phyloP scores from a whole-genome alignment of 1,140 invertebrate species.

The Drosophila pallidifrons region DNA sequence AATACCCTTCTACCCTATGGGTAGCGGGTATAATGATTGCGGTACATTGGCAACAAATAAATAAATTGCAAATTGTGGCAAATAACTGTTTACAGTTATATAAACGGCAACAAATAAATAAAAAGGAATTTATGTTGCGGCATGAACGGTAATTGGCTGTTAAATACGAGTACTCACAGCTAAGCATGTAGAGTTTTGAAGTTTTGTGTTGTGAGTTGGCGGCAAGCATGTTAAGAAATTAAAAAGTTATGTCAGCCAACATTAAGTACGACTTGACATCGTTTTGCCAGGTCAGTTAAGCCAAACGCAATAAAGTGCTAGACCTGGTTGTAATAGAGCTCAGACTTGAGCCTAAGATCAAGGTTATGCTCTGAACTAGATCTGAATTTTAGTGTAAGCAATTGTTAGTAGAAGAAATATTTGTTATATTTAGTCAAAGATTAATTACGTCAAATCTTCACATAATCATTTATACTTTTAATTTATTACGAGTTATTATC shows the following conservation, averaged over 20 bases:
- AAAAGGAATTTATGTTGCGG: slow-evolving; percentile 1
- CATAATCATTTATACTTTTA: too few species aligned
- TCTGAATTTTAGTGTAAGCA: background rate
- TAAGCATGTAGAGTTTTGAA: background rate
- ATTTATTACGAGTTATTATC: too few species aligned
- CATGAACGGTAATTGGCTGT: slow-evolving; percentile 21
- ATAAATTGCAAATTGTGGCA: slow-evolving; percentile 76
- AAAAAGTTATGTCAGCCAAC: slow-evolving; percentile 6
- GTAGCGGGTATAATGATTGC: too few species aligned
- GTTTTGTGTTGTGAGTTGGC: background rate
- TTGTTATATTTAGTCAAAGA: too few species aligned
- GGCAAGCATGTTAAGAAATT: slow-evolving; percentile 6
- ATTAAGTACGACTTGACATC: slow-evolving; percentile 27
- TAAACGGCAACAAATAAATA: slow-evolving; percentile 32
- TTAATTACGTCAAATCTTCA: too few species aligned
- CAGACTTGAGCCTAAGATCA: slow-evolving; percentile 16
- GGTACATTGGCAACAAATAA: slow-evolving; percentile 74
- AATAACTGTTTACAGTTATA: slow-evolving; percentile 65
- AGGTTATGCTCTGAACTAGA: slow-evolving; percentile 15
- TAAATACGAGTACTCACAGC: background rate
- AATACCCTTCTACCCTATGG: too few species aligned
- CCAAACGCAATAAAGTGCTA: slow-evolving; percentile 11
- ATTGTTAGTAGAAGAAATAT: background rate
- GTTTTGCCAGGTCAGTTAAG: slow-evolving; percentile 36
- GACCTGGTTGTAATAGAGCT: background rate